Evolutionary conservation across 2,113 vertebrate genomes (phyloP), one percentile per base, ranked within the genome.

Genomic region (Cyphomyrus plagiostoma): DNA sequence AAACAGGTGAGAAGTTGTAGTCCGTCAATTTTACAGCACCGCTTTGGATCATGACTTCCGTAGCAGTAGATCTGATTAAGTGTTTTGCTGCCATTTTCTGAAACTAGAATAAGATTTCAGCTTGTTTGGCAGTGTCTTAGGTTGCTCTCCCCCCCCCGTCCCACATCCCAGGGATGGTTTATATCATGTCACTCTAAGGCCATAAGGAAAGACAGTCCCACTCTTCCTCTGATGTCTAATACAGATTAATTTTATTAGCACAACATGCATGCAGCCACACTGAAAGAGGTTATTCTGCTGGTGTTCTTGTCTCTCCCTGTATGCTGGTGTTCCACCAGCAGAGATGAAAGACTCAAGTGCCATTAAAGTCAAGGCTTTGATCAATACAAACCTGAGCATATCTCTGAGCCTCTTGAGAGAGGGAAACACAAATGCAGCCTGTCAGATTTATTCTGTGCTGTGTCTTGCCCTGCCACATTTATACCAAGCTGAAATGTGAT

Each of bases 401-500:
- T 89, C 86, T 52, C 30, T 50, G 56, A 49, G 50, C 49, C 10
- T 58, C 8, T 52, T 6, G 62, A 39, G 50, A 21, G 45, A 85
- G 91, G 90, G 48, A 70, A 58, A 84, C 56, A 52, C 58, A 46
- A 90, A 48, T 26, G 26, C 89, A 92, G 94, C 90, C 94, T 96
- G 95, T 95, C 95, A 95, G 94, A 94, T 95, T 95, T 93, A 91
- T 93, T 62, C 93, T 94, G 93, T 94, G 94, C 84, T 35, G 66
- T 66, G 88, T 87, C 90, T 92, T 53, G 48, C 26, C 30, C 52
- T 90, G 89, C 42, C 35, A 35, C 77, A 10, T 89, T 93, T 50
- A 66, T 89, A 90, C 91, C 91, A 92, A 93, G 93, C 93, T 94
- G 92, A 93, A 94, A 92, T 91, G 91, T 89, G 93, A 94, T 94